Conservation (phyloP, 2,888 invertebrate genomes). For the Spilarctia lutea region DNA sequence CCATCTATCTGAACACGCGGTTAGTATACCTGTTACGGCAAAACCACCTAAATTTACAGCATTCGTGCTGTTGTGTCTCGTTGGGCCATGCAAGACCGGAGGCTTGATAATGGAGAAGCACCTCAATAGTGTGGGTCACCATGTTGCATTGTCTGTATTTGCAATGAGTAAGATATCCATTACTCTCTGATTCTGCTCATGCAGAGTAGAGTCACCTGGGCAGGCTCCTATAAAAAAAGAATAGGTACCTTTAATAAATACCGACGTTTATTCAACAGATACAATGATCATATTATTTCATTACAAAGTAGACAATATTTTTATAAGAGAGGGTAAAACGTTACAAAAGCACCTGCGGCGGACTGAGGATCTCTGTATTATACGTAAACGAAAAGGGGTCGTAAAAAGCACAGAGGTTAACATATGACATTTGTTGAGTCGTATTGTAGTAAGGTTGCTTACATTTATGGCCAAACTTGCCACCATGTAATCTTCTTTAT, state of each 20-base stretch:
- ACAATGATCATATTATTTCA: conserved; percentile 20
- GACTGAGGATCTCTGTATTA: conserved; percentile 36
- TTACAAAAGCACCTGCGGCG: conserved; percentile 30
- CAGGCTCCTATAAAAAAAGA: too few relatives aligned
- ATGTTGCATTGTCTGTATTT: too few relatives aligned
- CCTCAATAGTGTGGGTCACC: too few relatives aligned
- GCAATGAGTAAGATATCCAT: too few relatives aligned
- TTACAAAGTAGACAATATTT: conserved; percentile 21
- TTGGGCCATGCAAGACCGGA: too few relatives aligned
- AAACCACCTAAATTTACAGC: too few relatives aligned
- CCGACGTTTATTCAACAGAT: background rate
- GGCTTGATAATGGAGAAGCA: too few relatives aligned
- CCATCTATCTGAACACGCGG: too few relatives aligned
- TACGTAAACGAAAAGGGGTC: conserved; percentile 14
- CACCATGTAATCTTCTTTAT: background rate
- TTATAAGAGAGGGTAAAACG: conserved; percentile 12
- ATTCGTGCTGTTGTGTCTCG: too few relatives aligned
- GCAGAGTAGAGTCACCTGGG: too few relatives aligned
- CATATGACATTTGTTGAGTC: conserved; percentile 40
- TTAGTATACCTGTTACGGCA: too few relatives aligned
- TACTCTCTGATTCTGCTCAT: too few relatives aligned
- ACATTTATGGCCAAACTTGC: background rate
- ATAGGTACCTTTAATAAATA: background rate
- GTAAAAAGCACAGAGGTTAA: conserved; percentile 37
- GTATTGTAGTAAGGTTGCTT: background rate